A percentile compares a stretch with the other conserved stretches of the same genome.
These are phyloP conservation scores for Amphipoea oculea DNA, from an alignment of 2,888 invertebrate genomes.

Conservation along the genomic window DNA sequence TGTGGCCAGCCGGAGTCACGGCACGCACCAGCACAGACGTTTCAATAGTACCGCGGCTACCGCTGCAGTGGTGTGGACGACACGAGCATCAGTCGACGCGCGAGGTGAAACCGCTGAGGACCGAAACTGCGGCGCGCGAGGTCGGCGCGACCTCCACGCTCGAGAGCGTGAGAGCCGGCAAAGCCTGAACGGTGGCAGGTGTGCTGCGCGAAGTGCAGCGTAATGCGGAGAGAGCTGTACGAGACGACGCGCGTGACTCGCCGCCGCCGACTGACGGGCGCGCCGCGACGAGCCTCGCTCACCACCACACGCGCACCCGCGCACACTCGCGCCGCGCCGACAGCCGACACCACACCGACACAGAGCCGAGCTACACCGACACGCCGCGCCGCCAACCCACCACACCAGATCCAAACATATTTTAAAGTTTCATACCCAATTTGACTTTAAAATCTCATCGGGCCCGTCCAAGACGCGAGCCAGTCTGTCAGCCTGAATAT, in stretches of 20 bases:
- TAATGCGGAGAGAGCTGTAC: slow-evolving; percentile 79
- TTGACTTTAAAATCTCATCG: slow-evolving; percentile 88
- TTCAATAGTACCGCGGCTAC: slow-evolving; percentile 78
- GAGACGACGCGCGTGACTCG: slow-evolving; percentile 89
- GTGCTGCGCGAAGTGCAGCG: slow-evolving; percentile 81
- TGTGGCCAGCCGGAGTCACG: slow-evolving; percentile 83
- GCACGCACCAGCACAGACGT: slow-evolving; percentile 80
- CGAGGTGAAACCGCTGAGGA: slow-evolving; percentile 80
- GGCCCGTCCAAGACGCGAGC: slow-evolving; percentile 78
- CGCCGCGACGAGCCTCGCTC: slow-evolving; percentile 85
- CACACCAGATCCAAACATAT: slow-evolving; percentile 81
- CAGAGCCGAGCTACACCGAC: slow-evolving; percentile 72
- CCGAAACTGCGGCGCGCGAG: slow-evolving; percentile 78
- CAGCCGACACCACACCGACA: slow-evolving; percentile 71
- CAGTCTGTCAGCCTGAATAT: slow-evolving; percentile 81
- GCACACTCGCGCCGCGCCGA: slow-evolving; percentile 78
- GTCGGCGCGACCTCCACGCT: slow-evolving; percentile 86
- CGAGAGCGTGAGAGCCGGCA: slow-evolving; percentile 87
- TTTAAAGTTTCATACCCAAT: slow-evolving; percentile 87
- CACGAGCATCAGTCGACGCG: slow-evolving; percentile 68
- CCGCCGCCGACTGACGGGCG: slow-evolving; percentile 90
- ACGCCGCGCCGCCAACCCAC: slow-evolving; percentile 71
- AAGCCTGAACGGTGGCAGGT: slow-evolving; percentile 85
- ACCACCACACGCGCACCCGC: slow-evolving; percentile 87
- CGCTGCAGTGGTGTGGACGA: slow-evolving; percentile 76